Evolutionary conservation across 1,140 invertebrate genomes (phyloP).

Genomic region (Oppia nitens): DNA sequence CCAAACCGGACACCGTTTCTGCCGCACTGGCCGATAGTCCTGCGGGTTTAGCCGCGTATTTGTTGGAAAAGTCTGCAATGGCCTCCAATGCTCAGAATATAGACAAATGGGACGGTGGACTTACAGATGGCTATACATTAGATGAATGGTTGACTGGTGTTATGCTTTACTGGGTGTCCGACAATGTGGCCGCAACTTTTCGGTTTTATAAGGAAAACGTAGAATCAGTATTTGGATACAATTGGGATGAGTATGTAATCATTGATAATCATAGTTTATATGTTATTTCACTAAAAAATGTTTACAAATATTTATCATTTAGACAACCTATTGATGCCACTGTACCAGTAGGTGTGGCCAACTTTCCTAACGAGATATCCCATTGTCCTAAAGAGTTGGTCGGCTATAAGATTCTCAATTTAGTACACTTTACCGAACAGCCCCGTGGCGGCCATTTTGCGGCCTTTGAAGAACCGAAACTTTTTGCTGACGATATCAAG

Average conservation of each 20-base stretch:
- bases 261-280: background rate
- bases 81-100: constrained; percentile 2
- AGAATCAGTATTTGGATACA: background rate
- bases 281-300: background rate
- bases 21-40: constrained; percentile 20
- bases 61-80: constrained; percentile 61
- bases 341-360: background rate
- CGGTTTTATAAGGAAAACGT: constrained; percentile 47
- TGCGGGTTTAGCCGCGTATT: constrained; percentile 37
- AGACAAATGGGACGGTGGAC: constrained; percentile 47
- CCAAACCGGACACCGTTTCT: constrained; percentile 79
- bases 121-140: constrained; percentile 40
- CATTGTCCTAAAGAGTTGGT: background rate
- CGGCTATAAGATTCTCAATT: constrained; percentile 22
- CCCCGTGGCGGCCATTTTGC: constrained; percentile 61
- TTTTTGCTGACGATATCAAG: constrained; percentile 20
- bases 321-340: background rate
- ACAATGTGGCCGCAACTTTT: constrained; percentile 51
- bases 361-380: background rate
- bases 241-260: background rate
- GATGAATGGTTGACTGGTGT: constrained; percentile 35
- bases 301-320: background rate
- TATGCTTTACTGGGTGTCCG: constrained; percentile 65
- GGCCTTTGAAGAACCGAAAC: constrained; percentile 53
- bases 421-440: constrained; percentile 26